Conservation (phyloP, 1,140 invertebrate genomes). For the Drosophila carrolli region DNA sequence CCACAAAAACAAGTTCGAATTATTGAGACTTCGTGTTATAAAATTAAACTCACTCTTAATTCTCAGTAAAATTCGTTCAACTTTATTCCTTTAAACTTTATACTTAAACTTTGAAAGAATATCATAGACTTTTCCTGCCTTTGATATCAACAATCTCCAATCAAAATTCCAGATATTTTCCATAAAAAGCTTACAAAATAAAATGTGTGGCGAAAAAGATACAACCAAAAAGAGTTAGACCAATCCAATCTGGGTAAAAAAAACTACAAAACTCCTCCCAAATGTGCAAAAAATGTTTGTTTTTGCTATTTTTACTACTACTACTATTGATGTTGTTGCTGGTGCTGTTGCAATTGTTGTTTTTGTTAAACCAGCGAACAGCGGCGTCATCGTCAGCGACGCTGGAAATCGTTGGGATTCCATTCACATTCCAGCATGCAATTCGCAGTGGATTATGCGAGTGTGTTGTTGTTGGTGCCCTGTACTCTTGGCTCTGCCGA, state of each 20-base stretch:
- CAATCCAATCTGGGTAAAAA: constrained; percentile 8
- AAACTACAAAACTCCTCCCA: constrained; percentile 21
- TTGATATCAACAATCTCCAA: background rate
- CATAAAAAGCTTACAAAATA: background rate
- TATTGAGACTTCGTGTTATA: too few species aligned
- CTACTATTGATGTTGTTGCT: constrained; percentile 16
- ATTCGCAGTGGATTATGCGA: constrained; percentile 77
- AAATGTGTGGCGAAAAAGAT: constrained; percentile 9
- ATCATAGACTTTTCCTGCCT: too few species aligned
- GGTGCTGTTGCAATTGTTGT: constrained; percentile 21
- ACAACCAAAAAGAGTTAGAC: constrained; percentile 24
- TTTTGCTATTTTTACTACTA: constrained; percentile 2
- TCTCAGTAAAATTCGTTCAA: too few species aligned
- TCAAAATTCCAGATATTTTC: background rate
- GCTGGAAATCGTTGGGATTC: constrained; percentile 83
- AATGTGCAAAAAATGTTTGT: constrained; percentile 38
- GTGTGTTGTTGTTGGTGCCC: constrained; percentile 44
- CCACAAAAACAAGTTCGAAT: too few species aligned
- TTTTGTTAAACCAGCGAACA: constrained; percentile 34
- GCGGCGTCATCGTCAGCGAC: constrained; percentile 78
- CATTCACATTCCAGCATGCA: constrained; percentile 85
- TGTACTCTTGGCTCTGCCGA: constrained; percentile 30
- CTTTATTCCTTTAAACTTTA: too few species aligned
- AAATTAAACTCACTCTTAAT: too few species aligned
- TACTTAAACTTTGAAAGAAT: too few species aligned